phyloP scores from a whole-genome alignment of 2,797 vertebrate species.

The Acomys russatus region DNA sequence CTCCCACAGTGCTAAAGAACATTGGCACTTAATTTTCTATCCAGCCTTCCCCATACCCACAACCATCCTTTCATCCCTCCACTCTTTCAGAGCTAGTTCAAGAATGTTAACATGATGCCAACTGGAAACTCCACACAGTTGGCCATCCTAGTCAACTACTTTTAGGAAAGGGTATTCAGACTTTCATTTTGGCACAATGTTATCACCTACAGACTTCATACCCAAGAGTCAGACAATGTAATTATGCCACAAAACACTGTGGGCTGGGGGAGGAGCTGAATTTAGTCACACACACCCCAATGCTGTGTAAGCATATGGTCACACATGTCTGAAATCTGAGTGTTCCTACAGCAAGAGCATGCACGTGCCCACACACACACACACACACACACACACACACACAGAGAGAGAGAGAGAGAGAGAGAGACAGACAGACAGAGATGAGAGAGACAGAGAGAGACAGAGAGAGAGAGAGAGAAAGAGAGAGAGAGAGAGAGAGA shows the following conservation, averaged over 20 bases:
- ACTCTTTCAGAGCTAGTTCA: background rate
- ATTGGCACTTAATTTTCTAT: background rate
- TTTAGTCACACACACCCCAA: background rate
- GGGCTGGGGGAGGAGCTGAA: background rate
- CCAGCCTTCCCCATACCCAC: background rate
- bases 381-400: background rate
- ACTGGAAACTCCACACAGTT: background rate
- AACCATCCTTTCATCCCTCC: too few species aligned
- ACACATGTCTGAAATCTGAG: background rate
- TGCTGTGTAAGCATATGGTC: background rate
- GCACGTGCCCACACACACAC: too few species aligned
- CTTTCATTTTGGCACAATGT: background rate
- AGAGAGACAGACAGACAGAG: background rate
- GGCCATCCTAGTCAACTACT: background rate
- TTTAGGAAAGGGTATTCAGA: background rate
- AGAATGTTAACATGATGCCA: background rate
- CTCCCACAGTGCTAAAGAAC: background rate
- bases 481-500: background rate
- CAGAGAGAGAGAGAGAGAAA: background rate
- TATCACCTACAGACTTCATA: background rate
- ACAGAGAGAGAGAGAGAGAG: background rate
- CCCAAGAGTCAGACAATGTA: background rate
- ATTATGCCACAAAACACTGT: background rate
- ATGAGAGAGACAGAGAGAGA: background rate
- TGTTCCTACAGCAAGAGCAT: background rate